These are phyloP conservation scores for Ochotona princeps DNA, from an alignment of 2,113 vertebrate genomes.

Conservation along the genomic window DNA sequence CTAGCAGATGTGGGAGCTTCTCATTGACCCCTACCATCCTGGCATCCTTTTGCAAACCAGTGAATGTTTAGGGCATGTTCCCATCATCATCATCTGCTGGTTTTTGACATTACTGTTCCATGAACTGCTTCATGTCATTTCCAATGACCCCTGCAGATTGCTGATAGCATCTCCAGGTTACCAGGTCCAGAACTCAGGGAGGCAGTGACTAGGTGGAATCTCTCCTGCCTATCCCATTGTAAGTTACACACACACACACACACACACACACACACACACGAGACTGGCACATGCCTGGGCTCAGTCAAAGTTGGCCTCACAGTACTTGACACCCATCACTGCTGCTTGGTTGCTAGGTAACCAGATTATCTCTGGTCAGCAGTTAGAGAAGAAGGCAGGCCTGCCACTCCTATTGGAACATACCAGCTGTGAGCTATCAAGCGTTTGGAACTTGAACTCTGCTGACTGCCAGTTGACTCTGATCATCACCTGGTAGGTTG, in stretches of 20 bases:
- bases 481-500: background rate
- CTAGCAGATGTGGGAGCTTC: background rate
- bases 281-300: background rate
- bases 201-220: background rate
- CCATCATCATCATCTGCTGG: background rate
- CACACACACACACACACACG: background rate
- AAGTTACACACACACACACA: background rate
- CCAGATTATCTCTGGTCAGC: background rate
- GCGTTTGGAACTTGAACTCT: background rate
- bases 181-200: background rate
- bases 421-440: background rate
- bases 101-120: background rate
- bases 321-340: background rate
- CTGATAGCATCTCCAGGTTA: background rate
- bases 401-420: background rate
- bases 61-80: background rate
- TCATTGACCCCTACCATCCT: background rate
- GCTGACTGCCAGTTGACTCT: background rate
- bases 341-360: conserved; percentile 60
- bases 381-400: background rate
- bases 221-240: background rate
- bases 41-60: background rate
- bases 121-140: background rate
- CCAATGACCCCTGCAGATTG: background rate
- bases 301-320: background rate